These are phyloP conservation scores for Lophochroa leadbeateri DNA, from an alignment of 2,113 vertebrate genomes.

Conservation along the genomic window DNA sequence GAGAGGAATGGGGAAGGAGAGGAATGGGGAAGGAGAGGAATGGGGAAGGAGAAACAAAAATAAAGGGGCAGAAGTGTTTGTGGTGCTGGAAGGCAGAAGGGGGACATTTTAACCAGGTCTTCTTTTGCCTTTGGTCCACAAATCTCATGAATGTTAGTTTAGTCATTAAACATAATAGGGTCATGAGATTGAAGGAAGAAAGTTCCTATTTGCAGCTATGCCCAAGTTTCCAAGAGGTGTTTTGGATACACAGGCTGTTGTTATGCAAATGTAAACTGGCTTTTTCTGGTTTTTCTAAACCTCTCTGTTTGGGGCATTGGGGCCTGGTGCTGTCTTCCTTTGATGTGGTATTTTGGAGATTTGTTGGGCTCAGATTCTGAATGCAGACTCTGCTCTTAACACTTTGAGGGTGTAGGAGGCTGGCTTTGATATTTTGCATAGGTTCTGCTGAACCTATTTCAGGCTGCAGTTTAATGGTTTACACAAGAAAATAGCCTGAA, in stretches of 20 bases:
- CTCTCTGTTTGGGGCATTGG: neutral
- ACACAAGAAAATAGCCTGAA: constrained; percentile 33
- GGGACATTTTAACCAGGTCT: neutral
- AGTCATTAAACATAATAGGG: neutral
- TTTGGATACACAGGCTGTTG: neutral
- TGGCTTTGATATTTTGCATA: constrained; percentile 54
- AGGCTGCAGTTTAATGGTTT: constrained; percentile 27
- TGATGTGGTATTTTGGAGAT: constrained; percentile 10
- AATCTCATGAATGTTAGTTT: neutral
- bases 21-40: neutral
- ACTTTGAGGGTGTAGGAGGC: constrained; percentile 54
- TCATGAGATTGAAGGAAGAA: neutral
- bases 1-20: neutral
- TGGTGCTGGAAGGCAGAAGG: neutral
- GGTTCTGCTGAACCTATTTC: constrained; percentile 58
- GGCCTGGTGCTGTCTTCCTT: neutral
- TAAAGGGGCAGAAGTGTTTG: neutral
- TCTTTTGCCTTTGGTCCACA: neutral
- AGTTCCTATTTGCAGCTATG: neutral
- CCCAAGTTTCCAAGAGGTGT: neutral
- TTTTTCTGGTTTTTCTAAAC: neutral
- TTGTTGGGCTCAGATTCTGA: neutral
- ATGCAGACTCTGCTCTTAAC: constrained; percentile 43
- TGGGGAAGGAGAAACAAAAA: neutral
- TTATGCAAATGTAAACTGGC: neutral